These are phyloP conservation scores for Epinephelus moara DNA, from an alignment of 2,113 vertebrate species.

Conservation along the genomic window DNA sequence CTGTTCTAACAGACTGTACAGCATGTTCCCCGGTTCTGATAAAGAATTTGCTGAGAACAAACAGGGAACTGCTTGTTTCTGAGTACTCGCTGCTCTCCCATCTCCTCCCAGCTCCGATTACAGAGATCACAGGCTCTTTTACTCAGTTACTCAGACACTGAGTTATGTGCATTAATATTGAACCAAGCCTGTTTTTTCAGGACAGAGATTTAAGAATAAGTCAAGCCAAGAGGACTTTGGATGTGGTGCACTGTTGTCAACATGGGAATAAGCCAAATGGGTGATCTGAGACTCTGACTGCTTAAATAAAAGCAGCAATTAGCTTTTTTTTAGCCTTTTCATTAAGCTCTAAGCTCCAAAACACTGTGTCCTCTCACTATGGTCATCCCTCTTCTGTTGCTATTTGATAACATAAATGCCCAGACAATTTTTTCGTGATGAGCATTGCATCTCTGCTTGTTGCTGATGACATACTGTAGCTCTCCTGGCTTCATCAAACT, in stretches of 20 bases:
- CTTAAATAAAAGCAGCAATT: background rate
- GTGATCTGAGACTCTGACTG: background rate
- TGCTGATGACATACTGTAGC: background rate
- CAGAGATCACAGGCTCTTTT: conserved; percentile 2
- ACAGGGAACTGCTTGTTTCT: conserved; percentile 46
- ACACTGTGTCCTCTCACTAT: no score
- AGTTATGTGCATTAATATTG: background rate
- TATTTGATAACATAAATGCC: no score
- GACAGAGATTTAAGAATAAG: background rate
- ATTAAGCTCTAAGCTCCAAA: no score
- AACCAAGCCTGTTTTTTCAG: background rate
- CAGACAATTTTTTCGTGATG: no score
- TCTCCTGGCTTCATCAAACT: background rate
- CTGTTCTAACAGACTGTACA: conserved; percentile 68
- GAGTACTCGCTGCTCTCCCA: background rate
- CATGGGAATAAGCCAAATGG: background rate
- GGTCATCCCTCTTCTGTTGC: no score
- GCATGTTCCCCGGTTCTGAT: conserved; percentile 71
- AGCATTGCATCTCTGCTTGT: no score
- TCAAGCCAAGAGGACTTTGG: background rate
- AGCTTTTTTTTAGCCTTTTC: no score
- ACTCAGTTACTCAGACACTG: background rate
- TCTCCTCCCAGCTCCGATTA: conserved; percentile 5
- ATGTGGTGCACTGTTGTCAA: background rate
- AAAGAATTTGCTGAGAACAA: conserved; percentile 62